Conservation (phyloP, 2,113 vertebrate genomes). For the Tinamus guttatus region DNA sequence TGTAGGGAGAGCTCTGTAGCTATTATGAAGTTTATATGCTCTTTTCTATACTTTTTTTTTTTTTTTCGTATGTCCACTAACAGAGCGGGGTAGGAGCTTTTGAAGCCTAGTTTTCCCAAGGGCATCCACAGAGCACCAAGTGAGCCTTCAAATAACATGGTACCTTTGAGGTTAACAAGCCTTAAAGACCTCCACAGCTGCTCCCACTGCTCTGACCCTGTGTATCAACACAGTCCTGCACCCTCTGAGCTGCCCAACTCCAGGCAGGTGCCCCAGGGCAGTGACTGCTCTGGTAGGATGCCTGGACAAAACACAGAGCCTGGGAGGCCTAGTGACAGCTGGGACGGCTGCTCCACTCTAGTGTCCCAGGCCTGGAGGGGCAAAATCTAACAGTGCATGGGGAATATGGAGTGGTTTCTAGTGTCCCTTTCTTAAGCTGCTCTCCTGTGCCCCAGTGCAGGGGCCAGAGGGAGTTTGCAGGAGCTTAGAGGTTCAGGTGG, state of each 20-base stretch:
- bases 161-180: not conserved
- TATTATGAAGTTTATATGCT: not conserved
- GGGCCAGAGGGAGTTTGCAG: not conserved
- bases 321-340: rapidly evolving
- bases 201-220: not conserved
- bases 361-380: not conserved
- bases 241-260: not conserved
- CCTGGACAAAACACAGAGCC: not conserved
- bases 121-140: not conserved
- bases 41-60: not conserved
- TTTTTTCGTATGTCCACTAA: not conserved
- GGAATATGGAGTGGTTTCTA: not conserved
- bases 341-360: not conserved
- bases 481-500: not conserved
- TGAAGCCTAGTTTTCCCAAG: not conserved
- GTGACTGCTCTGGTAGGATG: not conserved
- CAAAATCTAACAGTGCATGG: too few relatives aligned
- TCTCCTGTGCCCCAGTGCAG: not conserved
- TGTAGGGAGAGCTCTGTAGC: not conserved
- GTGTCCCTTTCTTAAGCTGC: not conserved
- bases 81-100: not conserved
- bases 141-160: not conserved
- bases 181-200: not conserved
- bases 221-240: rapidly evolving
- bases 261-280: not conserved